Base-by-base conservation (phyloP, 1,140 invertebrate genomes). In the Anadara kagoshimensis region DNA sequence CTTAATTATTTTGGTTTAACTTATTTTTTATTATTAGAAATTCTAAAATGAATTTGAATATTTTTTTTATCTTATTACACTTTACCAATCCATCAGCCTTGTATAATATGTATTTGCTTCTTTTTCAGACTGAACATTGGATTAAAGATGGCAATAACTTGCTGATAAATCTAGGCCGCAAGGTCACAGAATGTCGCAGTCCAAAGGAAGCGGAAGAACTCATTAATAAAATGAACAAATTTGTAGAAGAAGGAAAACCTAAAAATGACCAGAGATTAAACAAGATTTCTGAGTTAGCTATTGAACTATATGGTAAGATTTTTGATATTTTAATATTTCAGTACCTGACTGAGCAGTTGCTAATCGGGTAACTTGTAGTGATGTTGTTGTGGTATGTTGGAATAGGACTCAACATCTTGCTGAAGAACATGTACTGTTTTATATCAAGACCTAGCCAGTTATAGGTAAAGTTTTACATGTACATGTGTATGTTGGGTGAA, bases 71-170 rank as follows among this genome's bases (percentile, higher is more conserved):
- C 29, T 3, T 7, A 36, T 36, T 7, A 3, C 29, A 36, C 7
- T 36, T 7, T 36, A 36, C 29, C 10, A 10, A 49, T 49, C 10
- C 18, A 49, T 18, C 45, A 11, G 45, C 10, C 45, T 10, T 49
- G 45, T 49, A 49, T 49, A 18, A 11, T 49, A 49, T 49, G 18
- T 11, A 11, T 18, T 49, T 49, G 10, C 45, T 16, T 7, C 2
- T 36, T 57, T 65, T 89, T 73, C 75, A 93, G 92, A 92, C 93
- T 36, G 93, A 94, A 84, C 91, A 92, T 71, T 95, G 94, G 93
- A 93, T 94, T 81, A 92, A 91, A 78, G 92, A 94, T 85, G 93
- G 93, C 5, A 94, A 92, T 76, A 92, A 92, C 82, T 86, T 95
- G n/a, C 84, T 95, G 26, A 91, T 94, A 56, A 90, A 91, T 4